These are phyloP conservation scores for Serilophus lunatus DNA, from an alignment of 2,113 vertebrate species.

Conservation along the genomic window DNA sequence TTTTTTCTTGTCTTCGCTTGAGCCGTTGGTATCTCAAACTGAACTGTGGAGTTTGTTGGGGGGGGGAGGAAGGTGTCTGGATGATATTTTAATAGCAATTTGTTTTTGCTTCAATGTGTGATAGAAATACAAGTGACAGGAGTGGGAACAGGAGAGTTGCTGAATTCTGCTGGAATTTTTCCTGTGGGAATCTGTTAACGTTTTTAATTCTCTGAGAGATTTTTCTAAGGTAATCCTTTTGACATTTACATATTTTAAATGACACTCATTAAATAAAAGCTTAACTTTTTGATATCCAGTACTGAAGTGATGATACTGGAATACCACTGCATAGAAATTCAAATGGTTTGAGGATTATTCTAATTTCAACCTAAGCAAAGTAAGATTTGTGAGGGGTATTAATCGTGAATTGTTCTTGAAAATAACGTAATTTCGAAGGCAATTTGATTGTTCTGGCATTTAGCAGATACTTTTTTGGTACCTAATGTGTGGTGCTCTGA, in stretches of 20 bases:
- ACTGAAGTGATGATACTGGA: constrained; percentile 5
- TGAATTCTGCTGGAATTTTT: constrained; percentile 66
- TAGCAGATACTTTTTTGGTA: neutral
- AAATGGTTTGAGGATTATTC: constrained; percentile 9
- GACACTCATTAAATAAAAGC: constrained; percentile 52
- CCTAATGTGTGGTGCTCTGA: neutral
- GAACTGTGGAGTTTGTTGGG: neutral
- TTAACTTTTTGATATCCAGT: neutral
- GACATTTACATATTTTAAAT: constrained; percentile 59
- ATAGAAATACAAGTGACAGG: constrained; percentile 69
- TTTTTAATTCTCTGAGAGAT: constrained; percentile 54
- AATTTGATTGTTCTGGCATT: neutral
- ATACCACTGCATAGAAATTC: neutral
- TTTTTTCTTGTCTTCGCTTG: constrained; percentile 27
- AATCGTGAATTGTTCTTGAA: neutral
- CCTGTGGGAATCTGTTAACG: constrained; percentile 68
- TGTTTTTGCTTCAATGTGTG: constrained; percentile 66
- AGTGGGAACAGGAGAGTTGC: constrained; percentile 61
- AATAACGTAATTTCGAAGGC: neutral
- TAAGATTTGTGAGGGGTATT: neutral
- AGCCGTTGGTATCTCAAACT: neutral
- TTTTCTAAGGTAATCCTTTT: constrained; percentile 63
- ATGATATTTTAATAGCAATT: constrained; percentile 64
- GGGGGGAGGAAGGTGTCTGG: neutral
- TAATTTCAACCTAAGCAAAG: constrained; percentile 15